Evolutionary conservation across 23 tunicate genomes (phyloP).

Genomic region (Ascidia mentula): DNA sequence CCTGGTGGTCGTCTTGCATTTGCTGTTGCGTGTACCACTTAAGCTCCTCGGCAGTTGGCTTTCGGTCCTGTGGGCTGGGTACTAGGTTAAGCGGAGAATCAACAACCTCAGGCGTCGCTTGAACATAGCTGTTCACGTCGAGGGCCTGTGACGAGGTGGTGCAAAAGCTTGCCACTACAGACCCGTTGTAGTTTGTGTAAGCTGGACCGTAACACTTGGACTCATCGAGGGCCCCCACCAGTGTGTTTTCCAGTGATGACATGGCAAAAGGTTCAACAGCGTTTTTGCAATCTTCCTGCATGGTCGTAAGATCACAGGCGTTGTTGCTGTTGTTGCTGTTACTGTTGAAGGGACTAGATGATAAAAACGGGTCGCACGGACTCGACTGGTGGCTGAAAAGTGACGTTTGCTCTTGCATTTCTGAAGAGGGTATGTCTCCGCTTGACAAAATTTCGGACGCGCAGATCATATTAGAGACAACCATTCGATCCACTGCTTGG

Average conservation of each 20-base stretch:
- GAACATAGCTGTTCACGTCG: neutral
- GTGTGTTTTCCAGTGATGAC: neutral
- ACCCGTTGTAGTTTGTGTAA: constrained; percentile 10
- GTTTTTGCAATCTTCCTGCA: neutral
- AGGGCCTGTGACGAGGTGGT: neutral
- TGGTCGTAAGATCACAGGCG: neutral
- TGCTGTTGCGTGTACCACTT: constrained; percentile 25
- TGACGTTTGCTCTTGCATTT: neutral
- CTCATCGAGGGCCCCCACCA: neutral
- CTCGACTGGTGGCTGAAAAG: neutral
- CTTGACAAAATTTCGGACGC: neutral
- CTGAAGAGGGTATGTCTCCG: neutral
- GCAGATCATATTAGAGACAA: neutral
- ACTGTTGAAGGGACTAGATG: neutral
- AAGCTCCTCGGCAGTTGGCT: constrained; percentile 30
- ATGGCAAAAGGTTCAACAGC: neutral
- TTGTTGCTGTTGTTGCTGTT: constrained; percentile 7
- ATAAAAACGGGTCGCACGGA: neutral
- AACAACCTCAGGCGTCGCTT: neutral
- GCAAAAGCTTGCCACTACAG: constrained; percentile 20
- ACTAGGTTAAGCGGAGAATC: constrained; percentile 1
- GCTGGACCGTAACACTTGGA: neutral
- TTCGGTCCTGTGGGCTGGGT: constrained; percentile 25
- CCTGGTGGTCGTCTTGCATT: neutral
- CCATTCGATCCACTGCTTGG: neutral